Evolutionary conservation across 2,113 vertebrate genomes (phyloP), one percentile per base, ranked within the genome.

Genomic region (Tupaia chinensis): DNA sequence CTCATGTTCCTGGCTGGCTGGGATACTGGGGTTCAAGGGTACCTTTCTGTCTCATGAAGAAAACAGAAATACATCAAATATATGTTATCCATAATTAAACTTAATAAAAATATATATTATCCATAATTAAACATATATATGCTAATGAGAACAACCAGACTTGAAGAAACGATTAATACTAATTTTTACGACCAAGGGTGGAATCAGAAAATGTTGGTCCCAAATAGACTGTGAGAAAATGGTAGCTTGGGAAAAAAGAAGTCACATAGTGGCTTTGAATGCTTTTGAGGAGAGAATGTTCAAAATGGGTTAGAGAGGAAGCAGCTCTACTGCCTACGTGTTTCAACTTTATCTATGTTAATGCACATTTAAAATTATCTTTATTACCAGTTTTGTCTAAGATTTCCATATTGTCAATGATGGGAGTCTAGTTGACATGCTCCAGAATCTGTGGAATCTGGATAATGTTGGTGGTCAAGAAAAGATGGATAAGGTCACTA

Each of bases 41-140:
- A 44, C 5, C 44, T 44, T 44, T 44, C 44, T 44, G 44, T 44
- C 44, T 44, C 44, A 44, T 44, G 44, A 44, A 44, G 44, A 5
- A 44, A 44, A 44, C 44, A 44, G 44, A 44, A 44, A 44, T 44
- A 44, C 44, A 44, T 44, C 3, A 44, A 44, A 44, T 44, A 44
- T 44, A 44, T 44, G 5, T 44, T 44, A 44, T 44, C 44, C 44
- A 44, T 44, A 44, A 44, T 44, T 44, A 44, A 44, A 44, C 44
- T 44, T 5, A 44, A 44, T 44, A 44, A 44, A 44, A 44, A 61
- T 77, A 60, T 6, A 15, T 65, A 34, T 83, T 65, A n/a, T 68
- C 0, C 87, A 34, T 77, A 83, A 79, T 94, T 92, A 95, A 56
- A 60, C 60, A 60, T 66, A 87, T 85, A 58, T 65, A 15, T 87